Base-by-base conservation (phyloP, 2,797 vertebrate genomes). In the Macrochelys suwanniensis region DNA sequence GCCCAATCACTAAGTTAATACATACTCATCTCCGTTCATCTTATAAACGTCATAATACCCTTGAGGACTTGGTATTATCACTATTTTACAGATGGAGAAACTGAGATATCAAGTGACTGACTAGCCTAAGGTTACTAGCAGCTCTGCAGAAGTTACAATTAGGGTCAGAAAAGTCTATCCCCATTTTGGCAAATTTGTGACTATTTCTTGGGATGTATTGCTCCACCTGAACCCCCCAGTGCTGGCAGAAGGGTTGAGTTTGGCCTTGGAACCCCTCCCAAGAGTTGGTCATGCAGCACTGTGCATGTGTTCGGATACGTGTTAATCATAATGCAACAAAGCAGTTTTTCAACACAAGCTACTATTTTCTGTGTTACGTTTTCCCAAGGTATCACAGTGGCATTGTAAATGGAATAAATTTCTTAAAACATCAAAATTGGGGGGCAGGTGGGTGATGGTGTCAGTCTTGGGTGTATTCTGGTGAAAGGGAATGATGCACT, bases 261-360 rank as follows among this genome's bases (percentile, higher is more conserved):
- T 82, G 23, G 56, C 47, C 89, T 23, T 61, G 57, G 59, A 59
- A 45, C 53, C 23, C 9, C 68, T 71, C 68, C 42, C 57, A 9
- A 1, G 54, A 81, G 51, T 51, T 74, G 42, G 11, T 45, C 42
- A 25, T 13, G 11, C 21, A 45, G 21, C 1, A 21, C 42, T 74
- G 25, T 45, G 21, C 42, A 78, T 85, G 17, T 0, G 0, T 25
- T 26, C 1, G 1, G 12, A 2, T 65, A 50, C 16, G 47, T 56
- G 49, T 84, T 85, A 37, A 10, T 28, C 47, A 68, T 37, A 53
- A 7, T 0, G 0, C 4, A 57, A 71, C n/a, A 56, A 2, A 12
- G 61, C 61, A 26, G 77, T 49, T 74, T 10, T 88, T 42, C 31
- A 1, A 21, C 65, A 53, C 37, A 71, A 88, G 0, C n/a, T 1